Evolutionary conservation across 2,888 invertebrate genomes (phyloP).

Genomic region (Phytoseiulus persimilis): DNA sequence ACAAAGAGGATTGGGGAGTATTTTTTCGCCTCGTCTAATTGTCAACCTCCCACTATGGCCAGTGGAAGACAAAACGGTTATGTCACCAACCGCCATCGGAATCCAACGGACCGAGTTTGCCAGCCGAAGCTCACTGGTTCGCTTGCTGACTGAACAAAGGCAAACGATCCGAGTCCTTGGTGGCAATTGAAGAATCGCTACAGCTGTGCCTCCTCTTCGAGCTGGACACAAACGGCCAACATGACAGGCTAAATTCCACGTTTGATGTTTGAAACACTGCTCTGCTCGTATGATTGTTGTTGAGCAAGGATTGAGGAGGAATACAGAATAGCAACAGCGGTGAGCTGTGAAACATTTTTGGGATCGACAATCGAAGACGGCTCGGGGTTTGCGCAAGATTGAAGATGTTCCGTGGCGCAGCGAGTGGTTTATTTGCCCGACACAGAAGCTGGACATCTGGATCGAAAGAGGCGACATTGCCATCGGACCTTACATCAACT

Average conservation of each 20-base stretch:
- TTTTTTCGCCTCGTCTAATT: background rate
- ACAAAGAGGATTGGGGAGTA: background rate
- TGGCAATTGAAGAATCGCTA: background rate
- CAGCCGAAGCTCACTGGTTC: background rate
- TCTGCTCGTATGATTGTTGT: background rate
- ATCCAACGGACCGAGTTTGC: background rate
- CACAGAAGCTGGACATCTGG: no score
- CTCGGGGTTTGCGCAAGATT: no score
- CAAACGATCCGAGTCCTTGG: background rate
- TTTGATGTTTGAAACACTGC: background rate
- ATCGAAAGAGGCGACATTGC: no score
- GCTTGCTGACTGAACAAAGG: background rate
- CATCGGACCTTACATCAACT: no score
- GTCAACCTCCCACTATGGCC: background rate
- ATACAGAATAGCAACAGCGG: background rate
- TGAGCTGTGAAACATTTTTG: no score
- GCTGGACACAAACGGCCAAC: background rate
- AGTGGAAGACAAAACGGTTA: background rate
- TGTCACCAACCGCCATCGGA: background rate
- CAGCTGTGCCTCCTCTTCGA: background rate
- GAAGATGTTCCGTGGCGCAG: no score
- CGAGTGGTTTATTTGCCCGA: no score
- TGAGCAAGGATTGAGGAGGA: background rate
- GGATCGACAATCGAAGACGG: no score
- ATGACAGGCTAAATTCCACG: background rate